Evolutionary conservation across 2,888 invertebrate genomes (phyloP), one percentile per base, ranked within the genome.

Genomic region (Drosophila seclusa): DNA sequence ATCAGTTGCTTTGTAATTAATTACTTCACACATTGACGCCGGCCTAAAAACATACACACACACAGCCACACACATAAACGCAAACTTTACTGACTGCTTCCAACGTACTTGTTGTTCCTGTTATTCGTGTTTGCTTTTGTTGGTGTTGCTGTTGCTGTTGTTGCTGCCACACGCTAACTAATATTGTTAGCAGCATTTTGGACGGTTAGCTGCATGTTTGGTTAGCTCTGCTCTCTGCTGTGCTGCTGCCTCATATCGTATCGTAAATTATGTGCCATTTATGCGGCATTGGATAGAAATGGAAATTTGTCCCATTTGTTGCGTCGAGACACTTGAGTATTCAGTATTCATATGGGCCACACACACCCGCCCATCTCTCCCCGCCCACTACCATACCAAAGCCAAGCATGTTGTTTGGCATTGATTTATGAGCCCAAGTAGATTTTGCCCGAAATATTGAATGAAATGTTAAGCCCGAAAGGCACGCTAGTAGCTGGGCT

Each of bases 1-100:
- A 86, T 86, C 89, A 89, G 83, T 82, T 87, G 89, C 80, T 83
- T 83, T 83, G 89, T 90, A 90, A 89, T 89, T 89, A 89, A 89
- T 89, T 89, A 89, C 90, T 87, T 90, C 87, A 90, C 88, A 90
- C 90, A 82, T 88, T 87, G 83, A 87, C 90, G 83, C 90, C 87
- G 71, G 74, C 73, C 68, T 60, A 52, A 45, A 45, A n/a, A 62
- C 61, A 63, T 62, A 67, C 58, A 61, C 67, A 64, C 67, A 62
- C 34, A 60, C 57, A 49, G 48, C 48, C 52, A 32, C 36, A 42
- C 62, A 79, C 66, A 53, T 75, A 70, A 83, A 77, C 77, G 78
- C 80, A 86, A 85, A 86, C 62, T 85, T 86, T 81, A 73, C 86
- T 76, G 73, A 70, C 69, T 58, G 77, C 64, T 62, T 62, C 57